Conservation (phyloP, 2,888 invertebrate species). For the Hecatera dysodea region DNA sequence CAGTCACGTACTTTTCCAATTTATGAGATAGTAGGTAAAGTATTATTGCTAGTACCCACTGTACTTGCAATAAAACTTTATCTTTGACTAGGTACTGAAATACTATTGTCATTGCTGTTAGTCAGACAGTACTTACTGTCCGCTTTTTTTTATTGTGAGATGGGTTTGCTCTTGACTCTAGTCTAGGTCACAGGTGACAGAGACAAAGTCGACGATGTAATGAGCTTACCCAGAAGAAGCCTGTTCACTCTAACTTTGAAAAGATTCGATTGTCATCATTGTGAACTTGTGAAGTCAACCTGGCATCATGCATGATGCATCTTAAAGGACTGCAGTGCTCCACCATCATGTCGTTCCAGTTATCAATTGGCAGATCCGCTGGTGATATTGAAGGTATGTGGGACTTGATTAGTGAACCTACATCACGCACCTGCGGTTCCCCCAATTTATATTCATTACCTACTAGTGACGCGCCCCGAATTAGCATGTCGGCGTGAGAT, state of each 20-base stretch:
- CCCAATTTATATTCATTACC: not conserved
- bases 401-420: not conserved
- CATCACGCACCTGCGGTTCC: not conserved
- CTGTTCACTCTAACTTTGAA: too few relatives aligned
- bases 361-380: not conserved
- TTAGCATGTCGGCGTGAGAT: too few relatives aligned
- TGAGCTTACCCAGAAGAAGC: too few relatives aligned
- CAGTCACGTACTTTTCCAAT: slow-evolving; percentile 13
- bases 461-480: too few relatives aligned
- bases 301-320: not conserved
- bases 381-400: not conserved
- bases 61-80: not conserved
- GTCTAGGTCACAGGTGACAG: too few relatives aligned
- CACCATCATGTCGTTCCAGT: not conserved
- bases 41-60: too few relatives aligned
- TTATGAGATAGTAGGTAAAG: not conserved
- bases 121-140: not conserved
- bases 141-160: too few relatives aligned
- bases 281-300: not conserved
- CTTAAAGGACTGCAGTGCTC: not conserved
- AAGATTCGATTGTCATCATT: not conserved
- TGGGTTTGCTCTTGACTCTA: too few relatives aligned
- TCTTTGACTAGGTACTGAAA: not conserved
- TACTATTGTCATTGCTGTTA: not conserved
- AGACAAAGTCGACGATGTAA: too few relatives aligned